phyloP scores from a whole-genome alignment of 2,113 vertebrate genomes.

The Coreoperca whiteheadi region DNA sequence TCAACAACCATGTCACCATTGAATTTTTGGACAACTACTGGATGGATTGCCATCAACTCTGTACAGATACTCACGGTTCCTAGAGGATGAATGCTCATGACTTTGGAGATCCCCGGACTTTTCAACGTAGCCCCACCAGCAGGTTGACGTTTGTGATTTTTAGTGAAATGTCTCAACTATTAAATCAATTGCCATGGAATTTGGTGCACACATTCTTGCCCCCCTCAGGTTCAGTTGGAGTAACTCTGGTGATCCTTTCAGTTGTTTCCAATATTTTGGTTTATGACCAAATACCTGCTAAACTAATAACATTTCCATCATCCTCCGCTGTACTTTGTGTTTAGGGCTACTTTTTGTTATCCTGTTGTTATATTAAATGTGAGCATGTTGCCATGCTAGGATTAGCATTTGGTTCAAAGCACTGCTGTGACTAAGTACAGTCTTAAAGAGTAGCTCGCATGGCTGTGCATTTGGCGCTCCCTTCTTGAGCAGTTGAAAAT shows the following conservation, averaged over 20 bases:
- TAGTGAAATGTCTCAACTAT: conserved; percentile 9
- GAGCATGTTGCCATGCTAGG: neutral
- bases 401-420: neutral
- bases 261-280: too few relatives aligned
- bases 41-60: conserved; percentile 4
- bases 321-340: too few relatives aligned
- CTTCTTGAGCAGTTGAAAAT: neutral
- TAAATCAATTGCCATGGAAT: neutral
- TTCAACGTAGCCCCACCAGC: neutral
- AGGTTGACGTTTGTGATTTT: neutral
- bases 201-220: neutral
- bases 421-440: neutral
- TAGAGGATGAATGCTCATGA: neutral
- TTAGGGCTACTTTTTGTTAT: too few relatives aligned
- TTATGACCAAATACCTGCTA: too few relatives aligned
- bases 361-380: too few relatives aligned
- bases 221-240: too few relatives aligned
- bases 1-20: too few relatives aligned
- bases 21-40: neutral
- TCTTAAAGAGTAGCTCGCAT: neutral
- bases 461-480: neutral
- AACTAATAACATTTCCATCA: too few relatives aligned
- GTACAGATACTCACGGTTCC: neutral
- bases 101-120: conserved; percentile 19
- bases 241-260: too few relatives aligned